phyloP scores from a whole-genome alignment of 2,888 invertebrate genomes.

The Ctenicera cuprea region DNA sequence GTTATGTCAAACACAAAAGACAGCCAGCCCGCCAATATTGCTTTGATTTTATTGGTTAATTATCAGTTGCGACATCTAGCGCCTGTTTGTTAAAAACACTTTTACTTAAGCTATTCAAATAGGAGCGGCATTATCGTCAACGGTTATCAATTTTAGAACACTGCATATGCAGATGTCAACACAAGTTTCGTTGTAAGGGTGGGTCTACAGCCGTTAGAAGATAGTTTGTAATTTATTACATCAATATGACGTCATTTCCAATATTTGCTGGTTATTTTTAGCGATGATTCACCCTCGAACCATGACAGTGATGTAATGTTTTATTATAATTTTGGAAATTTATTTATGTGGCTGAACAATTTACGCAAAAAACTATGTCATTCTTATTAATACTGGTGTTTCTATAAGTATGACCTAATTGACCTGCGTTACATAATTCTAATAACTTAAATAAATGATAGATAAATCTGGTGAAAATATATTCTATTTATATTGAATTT shows the following conservation, averaged over 20 bases:
- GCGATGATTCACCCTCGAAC: not conserved
- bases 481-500: slow-evolving; percentile 22
- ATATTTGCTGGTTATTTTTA: slow-evolving; percentile 26
- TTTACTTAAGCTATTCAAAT: not conserved
- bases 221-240: slow-evolving; percentile 20
- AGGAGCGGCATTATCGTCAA: not conserved
- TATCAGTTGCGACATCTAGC: too few relatives aligned
- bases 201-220: slow-evolving; percentile 12
- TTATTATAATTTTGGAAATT: slow-evolving; percentile 20
- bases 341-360: not conserved
- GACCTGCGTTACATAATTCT: not conserved
- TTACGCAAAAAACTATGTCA: slow-evolving; percentile 6
- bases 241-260: slow-evolving; percentile 28
- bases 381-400: slow-evolving; percentile 9
- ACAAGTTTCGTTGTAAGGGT: slow-evolving; percentile 12
- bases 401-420: slow-evolving; percentile 17
- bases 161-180: slow-evolving; percentile 20
- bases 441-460: slow-evolving; percentile 11
- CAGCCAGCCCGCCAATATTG: too few relatives aligned
- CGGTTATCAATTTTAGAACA: not conserved
- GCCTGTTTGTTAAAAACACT: too few relatives aligned
- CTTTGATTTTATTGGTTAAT: too few relatives aligned
- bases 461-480: slow-evolving; percentile 24
- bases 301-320: slow-evolving; percentile 18
- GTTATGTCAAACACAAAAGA: too few relatives aligned